phyloP scores from a whole-genome alignment of 2,888 invertebrate genomes.

The Petrophora chlorosata region DNA sequence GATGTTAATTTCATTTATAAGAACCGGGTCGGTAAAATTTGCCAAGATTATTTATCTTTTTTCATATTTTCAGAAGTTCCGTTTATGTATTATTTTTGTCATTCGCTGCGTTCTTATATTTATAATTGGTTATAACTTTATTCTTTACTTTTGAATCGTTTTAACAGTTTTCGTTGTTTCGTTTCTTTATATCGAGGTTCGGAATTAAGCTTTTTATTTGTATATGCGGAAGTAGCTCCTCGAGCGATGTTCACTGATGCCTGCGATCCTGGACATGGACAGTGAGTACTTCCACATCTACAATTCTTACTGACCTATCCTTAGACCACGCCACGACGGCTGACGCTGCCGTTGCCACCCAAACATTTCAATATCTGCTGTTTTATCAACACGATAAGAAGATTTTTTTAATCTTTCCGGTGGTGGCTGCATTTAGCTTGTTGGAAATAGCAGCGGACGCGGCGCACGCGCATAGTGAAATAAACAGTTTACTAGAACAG shows the following conservation, averaged over 20 bases:
- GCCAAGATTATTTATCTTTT: conserved; percentile 14
- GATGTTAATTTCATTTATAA: conserved; percentile 7
- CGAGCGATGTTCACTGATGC: too few species aligned
- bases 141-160: conserved; percentile 2
- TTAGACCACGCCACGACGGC: too few species aligned
- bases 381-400: too few species aligned
- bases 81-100: conserved; percentile 8
- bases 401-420: conserved; percentile 64
- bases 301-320: too few species aligned
- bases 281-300: too few species aligned
- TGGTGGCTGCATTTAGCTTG: conserved; percentile 68
- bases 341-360: too few species aligned
- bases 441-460: conserved; percentile 67
- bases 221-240: too few species aligned
- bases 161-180: background rate
- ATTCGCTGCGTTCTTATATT: background rate
- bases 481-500: conserved; percentile 62
- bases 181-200: background rate
- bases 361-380: too few species aligned
- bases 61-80: conserved; percentile 4
- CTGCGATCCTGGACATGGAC: too few species aligned
- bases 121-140: background rate
- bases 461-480: conserved; percentile 58
- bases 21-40: conserved; percentile 14
- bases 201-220: background rate